Evolutionary conservation across 2,888 invertebrate genomes (phyloP), one percentile per base, ranked within the genome.

Genomic region (Hypomecis punctinalis): DNA sequence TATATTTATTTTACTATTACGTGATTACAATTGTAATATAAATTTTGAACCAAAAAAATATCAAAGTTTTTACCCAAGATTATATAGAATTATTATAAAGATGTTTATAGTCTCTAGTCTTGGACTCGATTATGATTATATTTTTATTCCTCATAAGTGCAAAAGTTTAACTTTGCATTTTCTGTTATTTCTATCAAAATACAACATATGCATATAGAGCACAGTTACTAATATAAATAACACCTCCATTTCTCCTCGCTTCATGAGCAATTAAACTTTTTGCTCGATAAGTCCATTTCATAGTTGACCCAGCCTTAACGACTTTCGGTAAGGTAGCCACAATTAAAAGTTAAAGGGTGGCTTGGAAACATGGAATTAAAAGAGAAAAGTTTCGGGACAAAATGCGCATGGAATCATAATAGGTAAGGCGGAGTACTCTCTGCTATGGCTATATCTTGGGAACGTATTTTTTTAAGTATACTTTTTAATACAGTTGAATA

Each of bases 261-360:
- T 35, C 36, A 13, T 59, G 54, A 67, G 68, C 79, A 82, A 83
- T 85, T 81, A 81, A 84, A 84, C 83, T 83, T 82, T 80, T 81
- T 81, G 66, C 70, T 49, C 63, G 67, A 79, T 84, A 82, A 81
- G 76, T 79, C 75, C 58, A 70, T 80, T 80, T 71, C 67, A 78
- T 71, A 66, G 45, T 56, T 35, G 56, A 56, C 40, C 49, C 9
- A 6, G 43, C 35, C 11, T 33, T 54, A 54, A 60, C 35, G 51
- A 49, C 58, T 49, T 63, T 53, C n/a, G 42, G 37, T 7, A 9
- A 65, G 46, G 56, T 46, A 46, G 42, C 64, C 56, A 52, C 56
- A 65, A 56, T 65, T 60, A 60, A 60, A 60, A 64, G 58, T 59
- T 63, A 49, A 63, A 54, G 54, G 46, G 45, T 55, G n/a, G 23